Evolutionary conservation across 2,113 vertebrate species (phyloP), one percentile per base, ranked within the genome.

Genomic region (Corydoras sp.): DNA sequence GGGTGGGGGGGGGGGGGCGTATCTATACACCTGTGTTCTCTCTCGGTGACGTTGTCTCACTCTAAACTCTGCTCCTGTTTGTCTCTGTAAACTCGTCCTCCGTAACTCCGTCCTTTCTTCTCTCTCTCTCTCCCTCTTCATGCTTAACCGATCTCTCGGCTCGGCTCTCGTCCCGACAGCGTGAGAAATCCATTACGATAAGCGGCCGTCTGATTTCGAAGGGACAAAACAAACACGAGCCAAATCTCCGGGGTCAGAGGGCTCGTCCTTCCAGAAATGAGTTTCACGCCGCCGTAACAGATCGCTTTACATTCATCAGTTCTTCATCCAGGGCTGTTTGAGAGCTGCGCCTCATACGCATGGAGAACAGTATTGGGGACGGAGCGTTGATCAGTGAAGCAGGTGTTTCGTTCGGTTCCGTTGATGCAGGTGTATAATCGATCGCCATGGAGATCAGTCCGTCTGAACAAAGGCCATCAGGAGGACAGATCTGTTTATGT

Each of bases 121-220:
- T 15, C 58, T 50, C 63, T 50, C 63, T 14, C 13, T 48, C 49
- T 30, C 15, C 30, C 6, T 2, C 29, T 31, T 54, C 35, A 43
- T 43, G 4, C 35, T 43, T 43, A 43, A 43, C 35, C 35, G 2
- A 8, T 14, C 62, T n/a, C 54, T 30, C 18, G 7, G 18, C 13
- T 7, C 13, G 10, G 13, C 49, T 48, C 14, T 67, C 60, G 13
- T 54, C 13, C 24, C 48, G n/a, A 43, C 11, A 24, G 3, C 49
- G 4, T 76, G 76, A 71, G 79, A 78, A 78, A 71, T 6, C 58
- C 6, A 43, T 71, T 75, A 51, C 75, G 76, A 80, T 80, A 60
- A 77, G 70, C 74, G 76, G 76, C 56, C 62, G 68, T 68, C 31
- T 51, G 49, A 69, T 55, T 58, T 73, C 35, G 61, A 30, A 76